Base-by-base conservation (phyloP, 2,888 invertebrate genomes). In the Bruchidius siliquastri region DNA sequence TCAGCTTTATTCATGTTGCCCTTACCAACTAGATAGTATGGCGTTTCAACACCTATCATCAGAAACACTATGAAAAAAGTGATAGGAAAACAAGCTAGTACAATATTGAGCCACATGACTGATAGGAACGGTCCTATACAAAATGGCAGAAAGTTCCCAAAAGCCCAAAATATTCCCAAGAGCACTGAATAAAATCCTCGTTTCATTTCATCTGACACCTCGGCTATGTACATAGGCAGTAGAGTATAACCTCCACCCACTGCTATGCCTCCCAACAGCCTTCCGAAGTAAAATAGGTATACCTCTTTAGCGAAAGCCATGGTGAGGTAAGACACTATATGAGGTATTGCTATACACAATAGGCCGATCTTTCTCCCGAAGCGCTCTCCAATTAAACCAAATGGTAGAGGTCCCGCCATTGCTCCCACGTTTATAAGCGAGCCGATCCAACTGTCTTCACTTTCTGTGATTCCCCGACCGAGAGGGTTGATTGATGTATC, bases 181-280 rank as follows among this genome's bases (percentile, higher is more conserved):
- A 94, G 91, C 0, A 77, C 77, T 0, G 79, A 79, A 0, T 96
- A 87, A 0, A 93, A 91, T 0, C 96, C 96, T 76, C 97, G 88
- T 13, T 92, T 90, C 21, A 92, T 91, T 74, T 92, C 91, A 87
- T 93, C 86, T 0, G 95, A 90, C 67, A 95, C 93, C 86, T 96
- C 96, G 69, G 94, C 94, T 76, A 95, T 91, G 86, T 96, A 96
- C 90, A 95, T 93, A 0, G 96, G 95, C 0, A 92, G 90, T 0
- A 92, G 90, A 0, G 93, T 91, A 87, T 92, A 93, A 20, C 92
- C 88, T 81, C 92, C 91, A 0, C 93, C 92, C 0, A 92, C 89
- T 0, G 90, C 90, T 0, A 93, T 81, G 70, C 94, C 94, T n/a
- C 84, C 85, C 8, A 89, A 74, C 22, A 88, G 79, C 77, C 89